Evolutionary conservation across 2,888 invertebrate species (phyloP), one percentile per base, ranked within the genome.

Genomic region (Hybos culiciformis): DNA sequence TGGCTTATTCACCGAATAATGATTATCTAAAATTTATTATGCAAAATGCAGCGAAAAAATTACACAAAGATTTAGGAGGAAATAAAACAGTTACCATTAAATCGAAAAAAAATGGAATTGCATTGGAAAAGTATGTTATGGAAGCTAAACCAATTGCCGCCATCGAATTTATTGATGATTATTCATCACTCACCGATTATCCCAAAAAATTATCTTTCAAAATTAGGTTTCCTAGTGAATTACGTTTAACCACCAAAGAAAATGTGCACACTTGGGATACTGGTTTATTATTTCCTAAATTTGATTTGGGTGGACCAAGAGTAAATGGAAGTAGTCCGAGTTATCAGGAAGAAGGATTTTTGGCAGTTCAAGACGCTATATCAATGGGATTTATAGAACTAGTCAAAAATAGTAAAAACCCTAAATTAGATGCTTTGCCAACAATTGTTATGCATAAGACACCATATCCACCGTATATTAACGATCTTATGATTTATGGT

Each of bases 381-480:
- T 70, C 72, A 45, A 61, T 62, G 48, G 62, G 71, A 59, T 50
- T 63, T 67, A 21, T 63, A 59, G 45, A 70, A 70, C 2, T 58
- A 65, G 12, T 4, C 4, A 2, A 4, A n/a, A 29, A 8, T n/a
- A 6, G n/a, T 29, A 36, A 14, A 3, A 21, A 14, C 2, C 2
- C 3, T 36, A 21, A 5, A 1, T 17, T 14, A 6, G n/a, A n/a
- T 29, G 12, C 9, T 6, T 18, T 65, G 24, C 66, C 64, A 1
- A 45, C 53, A 0, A 48, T 66, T 14, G 17, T 45, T 5, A 49
- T 63, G 61, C 54, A 56, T 63, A 70, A 86, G 40, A 84, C 75
- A 62, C 83, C 88, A 0, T 85, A 83, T 60, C 83, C 85, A 1
- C 62, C 70, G 0, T 87, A 75, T 62, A 62, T 77, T 1, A 65